phyloP scores from a whole-genome alignment of 2,797 vertebrate species.

The Rhynchonycteris naso region DNA sequence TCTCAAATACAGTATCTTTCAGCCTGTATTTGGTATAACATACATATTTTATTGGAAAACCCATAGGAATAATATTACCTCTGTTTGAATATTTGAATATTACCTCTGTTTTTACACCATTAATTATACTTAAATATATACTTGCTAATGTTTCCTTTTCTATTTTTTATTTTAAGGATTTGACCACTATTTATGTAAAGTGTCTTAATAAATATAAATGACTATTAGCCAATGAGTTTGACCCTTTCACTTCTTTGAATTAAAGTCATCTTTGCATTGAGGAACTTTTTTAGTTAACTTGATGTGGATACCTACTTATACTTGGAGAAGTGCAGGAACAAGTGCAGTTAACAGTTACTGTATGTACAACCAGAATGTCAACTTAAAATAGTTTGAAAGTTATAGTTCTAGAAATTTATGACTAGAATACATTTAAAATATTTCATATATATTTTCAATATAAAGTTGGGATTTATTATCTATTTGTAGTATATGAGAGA shows the following conservation, averaged over 20 bases:
- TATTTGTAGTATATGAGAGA: background rate
- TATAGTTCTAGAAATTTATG: background rate
- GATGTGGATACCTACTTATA: background rate
- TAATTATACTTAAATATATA: background rate
- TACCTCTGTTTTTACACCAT: background rate
- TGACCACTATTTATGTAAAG: background rate
- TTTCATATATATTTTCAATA: background rate
- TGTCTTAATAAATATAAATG: background rate
- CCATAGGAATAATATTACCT: background rate
- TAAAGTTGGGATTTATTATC: background rate
- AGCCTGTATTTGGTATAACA: background rate
- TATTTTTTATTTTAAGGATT: background rate
- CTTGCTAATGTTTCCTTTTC: background rate
- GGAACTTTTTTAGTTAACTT: background rate
- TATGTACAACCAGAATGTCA: background rate
- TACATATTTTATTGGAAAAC: background rate
- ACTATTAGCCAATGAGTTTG: background rate
- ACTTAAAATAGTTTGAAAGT: background rate
- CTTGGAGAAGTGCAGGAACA: background rate
- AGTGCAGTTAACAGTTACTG: background rate
- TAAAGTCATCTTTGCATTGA: background rate
- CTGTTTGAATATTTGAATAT: background rate
- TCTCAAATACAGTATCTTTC: background rate
- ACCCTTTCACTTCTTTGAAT: background rate
- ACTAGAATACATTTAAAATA: background rate